Evolutionary conservation across 1,140 invertebrate species (phyloP).

Genomic region (Pogonomyrmex barbatus): DNA sequence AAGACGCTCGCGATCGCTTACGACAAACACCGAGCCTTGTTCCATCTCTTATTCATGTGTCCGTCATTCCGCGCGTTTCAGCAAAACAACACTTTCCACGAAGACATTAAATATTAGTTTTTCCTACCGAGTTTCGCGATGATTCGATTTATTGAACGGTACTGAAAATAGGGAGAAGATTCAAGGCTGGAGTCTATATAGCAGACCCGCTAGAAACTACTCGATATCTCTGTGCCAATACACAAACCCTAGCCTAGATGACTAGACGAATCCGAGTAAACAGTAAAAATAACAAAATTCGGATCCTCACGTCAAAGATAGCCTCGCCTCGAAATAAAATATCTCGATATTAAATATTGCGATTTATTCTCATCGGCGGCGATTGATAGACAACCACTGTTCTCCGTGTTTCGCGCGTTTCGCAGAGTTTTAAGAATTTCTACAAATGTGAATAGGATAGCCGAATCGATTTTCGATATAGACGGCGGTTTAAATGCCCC

Average conservation of each 20-base stretch:
- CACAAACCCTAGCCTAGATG: neutral
- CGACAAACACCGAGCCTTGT: neutral
- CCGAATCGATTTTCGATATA: constrained; percentile 1
- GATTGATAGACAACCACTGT: neutral
- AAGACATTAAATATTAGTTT: constrained; percentile 54
- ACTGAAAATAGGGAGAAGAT: constrained; percentile 44
- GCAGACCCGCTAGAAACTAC: constrained; percentile 1
- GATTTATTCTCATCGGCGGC: neutral
- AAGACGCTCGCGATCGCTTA: neutral
- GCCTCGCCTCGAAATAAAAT: neutral
- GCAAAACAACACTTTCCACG: constrained; percentile 26
- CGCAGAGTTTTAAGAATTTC: neutral
- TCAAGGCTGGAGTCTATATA: constrained; percentile 40
- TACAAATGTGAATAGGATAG: neutral
- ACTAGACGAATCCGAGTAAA: neutral
- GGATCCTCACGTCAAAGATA: neutral
- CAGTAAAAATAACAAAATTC: constrained; percentile 30
- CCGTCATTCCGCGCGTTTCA: constrained; percentile 1
- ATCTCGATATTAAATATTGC: neutral
- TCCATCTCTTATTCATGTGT: constrained; percentile 49
- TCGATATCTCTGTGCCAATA: constrained; percentile 18
- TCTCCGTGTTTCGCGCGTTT: neutral
- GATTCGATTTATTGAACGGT: constrained; percentile 52
- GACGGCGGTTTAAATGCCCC: neutral
- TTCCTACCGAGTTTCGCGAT: neutral